These are phyloP conservation scores for Morone chrysops DNA, from an alignment of 2,113 vertebrate species.

Conservation along the genomic window DNA sequence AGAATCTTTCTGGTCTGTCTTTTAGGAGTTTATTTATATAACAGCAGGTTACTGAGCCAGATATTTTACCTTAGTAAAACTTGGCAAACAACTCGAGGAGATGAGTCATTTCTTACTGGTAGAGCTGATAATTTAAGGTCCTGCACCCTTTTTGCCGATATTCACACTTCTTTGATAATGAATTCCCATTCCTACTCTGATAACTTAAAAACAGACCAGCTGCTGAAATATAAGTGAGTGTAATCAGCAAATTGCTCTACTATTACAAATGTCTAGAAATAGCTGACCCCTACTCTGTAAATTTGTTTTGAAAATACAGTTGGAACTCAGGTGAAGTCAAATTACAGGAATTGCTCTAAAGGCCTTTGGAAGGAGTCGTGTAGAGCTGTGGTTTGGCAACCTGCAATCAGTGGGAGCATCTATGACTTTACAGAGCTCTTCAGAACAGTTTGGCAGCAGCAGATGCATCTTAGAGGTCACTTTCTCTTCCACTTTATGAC, in stretches of 20 bases:
- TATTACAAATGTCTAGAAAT: constrained; percentile 25
- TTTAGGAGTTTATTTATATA: constrained; percentile 53
- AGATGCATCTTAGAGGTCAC: constrained; percentile 42
- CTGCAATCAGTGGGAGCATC: constrained; percentile 47
- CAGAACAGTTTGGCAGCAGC: constrained; percentile 52
- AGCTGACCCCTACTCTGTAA: constrained; percentile 8
- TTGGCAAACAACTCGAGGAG: constrained; percentile 48
- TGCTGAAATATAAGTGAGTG: constrained; percentile 42
- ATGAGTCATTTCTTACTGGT: constrained; percentile 55
- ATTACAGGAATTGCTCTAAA: constrained; percentile 55
- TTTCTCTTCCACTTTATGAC: constrained; percentile 25
- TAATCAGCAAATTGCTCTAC: constrained; percentile 63
- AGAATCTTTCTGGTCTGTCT: constrained; percentile 35
- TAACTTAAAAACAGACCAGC: constrained; percentile 52
- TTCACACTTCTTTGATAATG: constrained; percentile 59
- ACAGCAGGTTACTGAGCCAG: constrained; percentile 39
- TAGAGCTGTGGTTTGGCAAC: constrained; percentile 40
- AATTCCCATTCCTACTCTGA: constrained; percentile 26
- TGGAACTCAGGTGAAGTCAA: constrained; percentile 49
- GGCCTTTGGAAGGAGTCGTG: constrained; percentile 21
- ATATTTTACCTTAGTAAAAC: constrained; percentile 51
- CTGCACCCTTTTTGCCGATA: constrained; percentile 14
- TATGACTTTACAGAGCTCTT: constrained; percentile 49
- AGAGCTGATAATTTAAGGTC: constrained; percentile 48
- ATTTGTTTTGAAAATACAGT: constrained; percentile 44